Conservation (phyloP, 1,140 invertebrate genomes). For the Conus betulinus region DNA sequence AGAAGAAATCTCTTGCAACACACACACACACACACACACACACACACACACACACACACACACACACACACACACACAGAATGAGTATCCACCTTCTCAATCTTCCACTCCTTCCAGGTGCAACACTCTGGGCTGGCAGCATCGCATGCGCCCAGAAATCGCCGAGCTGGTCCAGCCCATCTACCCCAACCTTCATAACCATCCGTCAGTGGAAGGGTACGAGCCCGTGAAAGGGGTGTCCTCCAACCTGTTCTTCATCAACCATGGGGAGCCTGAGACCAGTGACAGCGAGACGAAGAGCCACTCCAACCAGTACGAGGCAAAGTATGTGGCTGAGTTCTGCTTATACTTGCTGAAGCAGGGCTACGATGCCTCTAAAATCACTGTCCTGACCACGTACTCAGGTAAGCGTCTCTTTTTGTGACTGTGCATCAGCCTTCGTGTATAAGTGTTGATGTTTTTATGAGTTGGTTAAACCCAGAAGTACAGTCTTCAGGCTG, state of each 20-base stretch:
- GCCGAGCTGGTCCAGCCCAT: constrained; percentile 71
- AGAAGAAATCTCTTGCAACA: too few species aligned
- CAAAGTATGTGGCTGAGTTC: constrained; percentile 62
- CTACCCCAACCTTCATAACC: constrained; percentile 71
- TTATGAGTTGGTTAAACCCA: too few species aligned
- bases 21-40: too few species aligned
- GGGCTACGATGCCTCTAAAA: constrained; percentile 67
- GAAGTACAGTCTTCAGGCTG: too few species aligned
- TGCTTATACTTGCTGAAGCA: constrained; percentile 73
- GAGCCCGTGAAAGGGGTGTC: constrained; percentile 68
- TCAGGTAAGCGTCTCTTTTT: constrained; percentile 52
- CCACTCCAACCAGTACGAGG: constrained; percentile 57
- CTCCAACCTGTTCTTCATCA: constrained; percentile 73
- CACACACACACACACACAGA: background rate
- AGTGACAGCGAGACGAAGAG: constrained; percentile 44
- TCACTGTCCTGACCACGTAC: constrained; percentile 75
- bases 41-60: too few species aligned
- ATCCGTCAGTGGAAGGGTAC: constrained; percentile 61
- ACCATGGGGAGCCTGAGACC: constrained; percentile 67
- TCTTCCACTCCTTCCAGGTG: background rate
- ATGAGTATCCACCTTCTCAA: background rate
- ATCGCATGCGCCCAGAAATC: constrained; percentile 72
- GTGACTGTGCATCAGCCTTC: too few species aligned
- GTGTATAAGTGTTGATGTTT: too few species aligned
- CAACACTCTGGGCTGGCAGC: constrained; percentile 59